Conservation (phyloP, 2,888 invertebrate genomes). For the Limnephilus auricula region DNA sequence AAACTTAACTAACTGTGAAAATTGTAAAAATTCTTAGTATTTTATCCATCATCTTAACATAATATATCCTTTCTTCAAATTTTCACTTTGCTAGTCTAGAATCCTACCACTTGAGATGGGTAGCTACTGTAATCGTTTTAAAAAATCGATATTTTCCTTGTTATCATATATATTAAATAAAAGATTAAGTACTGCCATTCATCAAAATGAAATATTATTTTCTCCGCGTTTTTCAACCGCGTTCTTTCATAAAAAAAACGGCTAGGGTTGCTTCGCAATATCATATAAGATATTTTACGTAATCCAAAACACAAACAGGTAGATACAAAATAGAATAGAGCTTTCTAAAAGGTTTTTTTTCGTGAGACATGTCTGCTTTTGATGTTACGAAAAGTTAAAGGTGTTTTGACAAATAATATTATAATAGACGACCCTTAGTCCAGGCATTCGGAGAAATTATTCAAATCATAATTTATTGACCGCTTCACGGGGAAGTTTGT, state of each 20-base stretch:
- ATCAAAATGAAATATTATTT: constrained; percentile 39
- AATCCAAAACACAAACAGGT: background rate
- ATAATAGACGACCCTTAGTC: background rate
- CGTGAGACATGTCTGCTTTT: background rate
- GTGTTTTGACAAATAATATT: background rate
- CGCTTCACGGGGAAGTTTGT: background rate
- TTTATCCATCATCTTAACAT: background rate
- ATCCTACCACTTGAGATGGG: background rate
- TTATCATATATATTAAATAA: constrained; percentile 33
- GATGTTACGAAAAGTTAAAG: background rate
- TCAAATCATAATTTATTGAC: constrained; percentile 3
- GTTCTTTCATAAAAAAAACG: background rate
- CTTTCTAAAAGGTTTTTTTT: background rate
- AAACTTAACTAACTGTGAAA: background rate
- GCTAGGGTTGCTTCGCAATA: background rate
- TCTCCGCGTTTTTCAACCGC: background rate
- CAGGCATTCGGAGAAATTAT: background rate
- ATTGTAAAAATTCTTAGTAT: background rate
- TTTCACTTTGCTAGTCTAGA: background rate
- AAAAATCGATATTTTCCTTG: constrained; percentile 11
- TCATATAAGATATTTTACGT: background rate
- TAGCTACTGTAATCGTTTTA: background rate
- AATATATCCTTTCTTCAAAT: background rate
- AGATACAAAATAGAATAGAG: background rate
- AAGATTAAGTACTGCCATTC: constrained; percentile 27